Conservation (phyloP, 2,888 invertebrate species). For the Agrochola circellaris region DNA sequence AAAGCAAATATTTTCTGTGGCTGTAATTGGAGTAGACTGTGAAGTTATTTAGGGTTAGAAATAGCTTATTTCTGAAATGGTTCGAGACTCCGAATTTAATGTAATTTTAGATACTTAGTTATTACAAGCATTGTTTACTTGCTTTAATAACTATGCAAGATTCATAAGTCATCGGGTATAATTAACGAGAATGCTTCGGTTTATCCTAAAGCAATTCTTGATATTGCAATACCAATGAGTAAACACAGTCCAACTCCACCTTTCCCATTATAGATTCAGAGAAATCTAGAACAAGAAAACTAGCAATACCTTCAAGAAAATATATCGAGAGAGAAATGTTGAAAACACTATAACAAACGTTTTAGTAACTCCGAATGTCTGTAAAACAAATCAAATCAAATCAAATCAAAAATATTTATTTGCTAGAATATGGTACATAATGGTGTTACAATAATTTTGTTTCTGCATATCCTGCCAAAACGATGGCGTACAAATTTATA, state of each 20-base stretch:
- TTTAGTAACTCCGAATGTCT: constrained; percentile 42
- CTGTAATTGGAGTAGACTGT: constrained; percentile 34
- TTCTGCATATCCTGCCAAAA: too few relatives aligned
- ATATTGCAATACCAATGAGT: not conserved
- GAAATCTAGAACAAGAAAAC: not conserved
- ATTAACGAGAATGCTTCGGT: too few relatives aligned
- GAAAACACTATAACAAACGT: constrained; percentile 33
- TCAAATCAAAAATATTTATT: too few relatives aligned
- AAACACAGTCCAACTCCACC: not conserved
- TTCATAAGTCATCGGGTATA: too few relatives aligned
- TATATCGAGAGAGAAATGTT: constrained; percentile 11
- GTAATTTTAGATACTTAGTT: not conserved
- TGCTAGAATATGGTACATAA: too few relatives aligned
- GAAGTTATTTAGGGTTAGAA: constrained; percentile 12
- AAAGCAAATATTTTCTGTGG: constrained; percentile 39
- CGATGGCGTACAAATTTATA: too few relatives aligned
- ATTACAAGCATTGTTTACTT: not conserved
- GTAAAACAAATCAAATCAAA: too few relatives aligned
- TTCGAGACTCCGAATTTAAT: too few relatives aligned
- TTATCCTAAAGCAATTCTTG: not conserved
- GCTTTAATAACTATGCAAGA: not conserved
- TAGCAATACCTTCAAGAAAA: constrained; percentile 17
- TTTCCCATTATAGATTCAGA: not conserved
- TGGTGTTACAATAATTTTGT: too few relatives aligned
- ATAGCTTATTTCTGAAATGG: not conserved